Conservation (phyloP, 2,113 vertebrate species). For the Bubo scandiacus region DNA sequence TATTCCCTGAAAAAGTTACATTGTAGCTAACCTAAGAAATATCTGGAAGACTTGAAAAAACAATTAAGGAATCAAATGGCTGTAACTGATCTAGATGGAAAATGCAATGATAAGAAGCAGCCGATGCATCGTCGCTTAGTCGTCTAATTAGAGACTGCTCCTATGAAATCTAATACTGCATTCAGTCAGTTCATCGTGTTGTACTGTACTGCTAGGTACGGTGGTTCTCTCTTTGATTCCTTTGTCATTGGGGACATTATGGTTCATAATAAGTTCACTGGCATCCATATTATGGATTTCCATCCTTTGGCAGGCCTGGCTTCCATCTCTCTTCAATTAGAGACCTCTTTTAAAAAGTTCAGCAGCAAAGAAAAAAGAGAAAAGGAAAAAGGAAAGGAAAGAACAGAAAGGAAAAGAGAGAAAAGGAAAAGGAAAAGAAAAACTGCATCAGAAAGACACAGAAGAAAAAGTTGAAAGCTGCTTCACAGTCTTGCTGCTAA, state of each 20-base stretch:
- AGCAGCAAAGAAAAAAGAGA: conserved; percentile 37
- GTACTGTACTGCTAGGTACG: conserved; percentile 76
- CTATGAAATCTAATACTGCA: conserved; percentile 82
- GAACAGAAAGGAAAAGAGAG: conserved; percentile 60
- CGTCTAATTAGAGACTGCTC: conserved; percentile 80
- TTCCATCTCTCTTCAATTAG: conserved; percentile 86
- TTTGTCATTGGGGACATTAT: conserved; percentile 77
- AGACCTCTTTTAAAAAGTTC: conserved; percentile 76
- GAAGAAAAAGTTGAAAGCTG: conserved; percentile 80
- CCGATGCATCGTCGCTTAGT: conserved; percentile 75
- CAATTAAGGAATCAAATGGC: conserved; percentile 86
- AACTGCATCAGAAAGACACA: conserved; percentile 69
- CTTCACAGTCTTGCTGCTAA: conserved; percentile 84
- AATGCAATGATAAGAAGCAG: conserved; percentile 83
- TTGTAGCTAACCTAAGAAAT: conserved; percentile 84
- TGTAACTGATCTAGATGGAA: conserved; percentile 84
- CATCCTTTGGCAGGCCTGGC: conserved; percentile 97
- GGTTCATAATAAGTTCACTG: conserved; percentile 83
- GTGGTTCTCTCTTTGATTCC: conserved; percentile 79
- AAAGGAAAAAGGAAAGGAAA: conserved; percentile 67
- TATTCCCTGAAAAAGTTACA: conserved; percentile 90
- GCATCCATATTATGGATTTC: conserved; percentile 92
- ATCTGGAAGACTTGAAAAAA: conserved; percentile 92
- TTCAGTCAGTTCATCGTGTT: conserved; percentile 75
- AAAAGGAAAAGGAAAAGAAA: conserved; percentile 53